phyloP scores from a whole-genome alignment of 2,113 vertebrate genomes.

The Chrysemys picta region DNA sequence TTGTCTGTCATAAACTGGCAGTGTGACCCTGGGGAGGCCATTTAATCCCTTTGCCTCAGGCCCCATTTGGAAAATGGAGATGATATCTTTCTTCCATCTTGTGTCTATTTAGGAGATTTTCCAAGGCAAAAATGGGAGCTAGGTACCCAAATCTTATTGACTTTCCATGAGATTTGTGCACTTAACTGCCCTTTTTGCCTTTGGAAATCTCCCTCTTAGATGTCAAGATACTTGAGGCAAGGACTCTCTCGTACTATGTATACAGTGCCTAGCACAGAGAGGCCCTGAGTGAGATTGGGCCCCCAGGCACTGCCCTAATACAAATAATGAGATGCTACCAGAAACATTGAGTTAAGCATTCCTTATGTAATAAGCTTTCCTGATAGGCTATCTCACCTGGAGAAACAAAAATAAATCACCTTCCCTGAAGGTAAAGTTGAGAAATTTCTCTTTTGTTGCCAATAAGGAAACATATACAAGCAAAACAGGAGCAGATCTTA shows the following conservation, averaged over 20 bases:
- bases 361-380: background rate
- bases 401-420: background rate
- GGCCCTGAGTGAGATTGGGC: background rate
- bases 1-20: background rate
- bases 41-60: background rate
- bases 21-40: background rate
- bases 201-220: background rate
- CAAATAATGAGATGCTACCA: background rate
- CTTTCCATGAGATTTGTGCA: rapidly evolving
- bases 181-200: rapidly evolving
- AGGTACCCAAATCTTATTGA: background rate
- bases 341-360: background rate
- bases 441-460: background rate
- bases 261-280: background rate
- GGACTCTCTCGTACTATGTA: background rate
- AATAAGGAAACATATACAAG: background rate
- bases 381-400: background rate
- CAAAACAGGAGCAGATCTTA: background rate
- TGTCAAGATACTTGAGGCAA: background rate
- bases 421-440: background rate
- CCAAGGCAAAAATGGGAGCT: background rate
- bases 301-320: background rate
- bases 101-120: background rate
- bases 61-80: background rate
- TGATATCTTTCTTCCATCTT: background rate